Evolutionary conservation across 2,113 vertebrate species (phyloP), one percentile per base, ranked within the genome.

Genomic region (human (Homo sapiens)): DNA sequence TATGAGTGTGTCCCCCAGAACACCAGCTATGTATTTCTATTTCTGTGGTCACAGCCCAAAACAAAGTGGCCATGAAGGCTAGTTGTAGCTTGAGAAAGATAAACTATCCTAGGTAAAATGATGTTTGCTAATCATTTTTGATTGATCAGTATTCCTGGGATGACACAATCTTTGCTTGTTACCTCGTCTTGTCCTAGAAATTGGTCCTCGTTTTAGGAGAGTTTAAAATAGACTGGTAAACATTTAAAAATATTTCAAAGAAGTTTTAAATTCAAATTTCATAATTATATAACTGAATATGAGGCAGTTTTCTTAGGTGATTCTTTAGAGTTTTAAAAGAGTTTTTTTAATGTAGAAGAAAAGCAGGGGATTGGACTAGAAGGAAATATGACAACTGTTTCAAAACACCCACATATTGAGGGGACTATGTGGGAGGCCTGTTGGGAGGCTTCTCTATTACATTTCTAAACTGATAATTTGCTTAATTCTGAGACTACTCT

Each of bases 1-100:
- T 2, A 1, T 23, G 1, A 13, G 10, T 12, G 0, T 40, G 66
- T 5, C 40, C 23, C 32, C 2, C 0, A 0, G 4, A n/a, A 76
- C 0, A 10, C 35, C 43, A 64, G 2, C 8, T 35, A 3, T 0
- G 0, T 43, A 6, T 16, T 50, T 66, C 43, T 73, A 2, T 66
- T 59, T 78, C 38, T 66, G 0, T 32, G 43, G 6, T n/a, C 14
- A 18, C 13, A 12, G 14, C 68, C 13, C 70, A 22, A 64, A 35
- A 73, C 5, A 43, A 16, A 82, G 45, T 93, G 25, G 23, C 35
- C 30, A 10, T 18, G 38, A 64, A 87, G 43, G 7, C 40, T 81
- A 35, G 9, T 50, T 89, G 83, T 40, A 81, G 2, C 92, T 89
- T 78, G 66, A 38, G 10, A 91, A 96, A 93, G 13, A 30, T 35